Percentiles rank a stretch among this genome's conserved stretches.
Evolutionary conservation across 2,113 vertebrate species (phyloP).

Genomic region (Ornithorhynchus anatinus): DNA sequence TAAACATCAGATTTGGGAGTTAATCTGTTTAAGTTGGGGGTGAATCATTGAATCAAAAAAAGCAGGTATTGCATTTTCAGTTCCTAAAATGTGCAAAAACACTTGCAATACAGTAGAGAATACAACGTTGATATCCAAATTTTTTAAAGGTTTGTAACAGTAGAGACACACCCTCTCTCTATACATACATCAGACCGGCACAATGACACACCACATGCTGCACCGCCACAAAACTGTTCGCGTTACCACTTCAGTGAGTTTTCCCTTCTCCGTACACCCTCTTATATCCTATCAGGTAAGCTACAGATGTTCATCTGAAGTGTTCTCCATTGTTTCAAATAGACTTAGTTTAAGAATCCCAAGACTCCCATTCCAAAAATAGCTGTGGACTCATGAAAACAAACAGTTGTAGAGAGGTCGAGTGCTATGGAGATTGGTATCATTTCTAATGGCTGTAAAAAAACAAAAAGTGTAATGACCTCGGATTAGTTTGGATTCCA

Average conservation of each 20-base stretch:
- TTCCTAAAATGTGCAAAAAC: slow-evolving; percentile 62
- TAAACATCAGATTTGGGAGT: neutral
- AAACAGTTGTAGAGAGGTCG: neutral
- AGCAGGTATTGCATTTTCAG: slow-evolving; percentile 28
- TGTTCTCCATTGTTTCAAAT: slow-evolving; percentile 5
- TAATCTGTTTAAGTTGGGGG: slow-evolving; percentile 13
- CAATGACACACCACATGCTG: neutral
- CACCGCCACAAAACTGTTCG: neutral
- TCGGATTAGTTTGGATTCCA: neutral
- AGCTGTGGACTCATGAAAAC: neutral
- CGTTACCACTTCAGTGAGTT: slow-evolving; percentile 39
- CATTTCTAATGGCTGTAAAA: slow-evolving; percentile 12
- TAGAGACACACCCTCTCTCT: neutral
- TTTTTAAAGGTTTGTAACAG: neutral
- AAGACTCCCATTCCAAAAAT: slow-evolving; percentile 31
- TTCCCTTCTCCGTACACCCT: neutral
- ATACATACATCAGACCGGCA: slow-evolving; percentile 11
- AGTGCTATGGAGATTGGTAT: neutral
- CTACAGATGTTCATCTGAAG: slow-evolving; percentile 28
- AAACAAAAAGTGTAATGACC: slow-evolving; percentile 19
- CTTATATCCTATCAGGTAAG: slow-evolving; percentile 35
- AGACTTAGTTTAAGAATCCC: slow-evolving; percentile 34
- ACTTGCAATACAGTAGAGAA: slow-evolving; percentile 47
- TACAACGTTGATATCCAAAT: neutral
- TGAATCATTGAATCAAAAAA: slow-evolving; percentile 32